Evolutionary conservation across 1,140 invertebrate species (phyloP).

Genomic region (Zaprionus inermis): DNA sequence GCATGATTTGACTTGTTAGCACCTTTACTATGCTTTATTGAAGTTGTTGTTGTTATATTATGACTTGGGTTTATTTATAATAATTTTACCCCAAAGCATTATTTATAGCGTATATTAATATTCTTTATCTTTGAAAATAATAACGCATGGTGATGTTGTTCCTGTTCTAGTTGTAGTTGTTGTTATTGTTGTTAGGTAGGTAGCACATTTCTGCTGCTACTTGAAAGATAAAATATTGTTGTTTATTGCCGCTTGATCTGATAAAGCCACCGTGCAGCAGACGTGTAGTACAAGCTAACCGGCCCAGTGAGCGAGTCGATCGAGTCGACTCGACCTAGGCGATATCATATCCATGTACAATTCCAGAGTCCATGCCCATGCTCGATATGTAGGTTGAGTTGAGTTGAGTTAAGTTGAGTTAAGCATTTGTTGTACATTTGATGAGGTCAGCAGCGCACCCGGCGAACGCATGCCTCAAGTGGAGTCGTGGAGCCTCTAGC

Average conservation of each 20-base stretch:
- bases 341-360: slow-evolving; percentile 79
- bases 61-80: slow-evolving; percentile 73
- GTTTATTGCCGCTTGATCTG: slow-evolving; percentile 83
- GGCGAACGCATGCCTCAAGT: slow-evolving; percentile 45
- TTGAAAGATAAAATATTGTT: slow-evolving; percentile 84
- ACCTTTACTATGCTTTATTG: slow-evolving; percentile 52
- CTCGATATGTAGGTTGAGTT: slow-evolving; percentile 54
- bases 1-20: slow-evolving; percentile 73
- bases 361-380: slow-evolving; percentile 47
- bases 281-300: slow-evolving; percentile 66
- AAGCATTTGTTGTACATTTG: slow-evolving; percentile 74
- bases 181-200: slow-evolving; percentile 56
- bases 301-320: slow-evolving; percentile 21
- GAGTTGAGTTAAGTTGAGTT: slow-evolving; percentile 39
- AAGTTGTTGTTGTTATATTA: slow-evolving; percentile 41
- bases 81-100: slow-evolving; percentile 73
- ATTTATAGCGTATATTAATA: slow-evolving; percentile 84
- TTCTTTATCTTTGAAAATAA: slow-evolving; percentile 83
- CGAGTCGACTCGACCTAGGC: slow-evolving; percentile 38
- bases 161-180: slow-evolving; percentile 20
- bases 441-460: slow-evolving; percentile 77
- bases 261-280: slow-evolving; percentile 83
- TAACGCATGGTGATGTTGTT: slow-evolving; percentile 51
- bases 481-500: slow-evolving; percentile 7
- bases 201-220: slow-evolving; percentile 83